Base-by-base conservation (phyloP, 2,888 invertebrate species). In the Meganola albula region DNA sequence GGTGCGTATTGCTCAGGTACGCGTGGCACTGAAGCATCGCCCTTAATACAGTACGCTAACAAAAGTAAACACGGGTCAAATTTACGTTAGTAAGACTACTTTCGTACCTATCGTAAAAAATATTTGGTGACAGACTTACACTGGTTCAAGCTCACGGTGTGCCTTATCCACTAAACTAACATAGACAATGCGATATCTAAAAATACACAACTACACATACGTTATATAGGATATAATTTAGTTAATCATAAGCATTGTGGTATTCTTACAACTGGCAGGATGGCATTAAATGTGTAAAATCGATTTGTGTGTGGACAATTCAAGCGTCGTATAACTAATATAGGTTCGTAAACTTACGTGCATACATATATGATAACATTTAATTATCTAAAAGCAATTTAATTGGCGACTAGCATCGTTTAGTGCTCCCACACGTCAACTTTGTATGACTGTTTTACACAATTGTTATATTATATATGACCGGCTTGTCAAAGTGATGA, bases 181-280 rank as follows among this genome's bases (percentile, higher is more conserved):
- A 73, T 83, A 83, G 74, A 82, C 79, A 83, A 85, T 78, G 84
- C 80, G 44, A 78, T 82, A 74, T 83, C 84, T 85, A 84, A 84
- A 84, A 84, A 85, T 84, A 84, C 84, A 74, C 63, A 27, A 74
- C 83, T 84, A 84, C 82, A 63, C 70, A 61, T 83, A 82, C 62
- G 55, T 82, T 85, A 82, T 72, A 71, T 84, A 83, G 82, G 80
- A 80, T 82, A 74, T 50, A 52, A 54, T 60, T 75, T 79, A 73
- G 54, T 76, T 79, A 61, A 74, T 84, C 84, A 85, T 85, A 85
- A 85, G 85, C 84, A 82, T 74, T 79, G 80, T 80, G 77, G 78
- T 68, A 35, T 49, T 59, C 66, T 70, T 73, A 76, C 58, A 70
- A 69, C 71, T 85, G 84, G 84, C 84, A 84, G 85, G 84, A 85